These are phyloP conservation scores for Boulengeromyrus knoepffleri DNA, from an alignment of 2,113 vertebrate species.

Conservation along the genomic window DNA sequence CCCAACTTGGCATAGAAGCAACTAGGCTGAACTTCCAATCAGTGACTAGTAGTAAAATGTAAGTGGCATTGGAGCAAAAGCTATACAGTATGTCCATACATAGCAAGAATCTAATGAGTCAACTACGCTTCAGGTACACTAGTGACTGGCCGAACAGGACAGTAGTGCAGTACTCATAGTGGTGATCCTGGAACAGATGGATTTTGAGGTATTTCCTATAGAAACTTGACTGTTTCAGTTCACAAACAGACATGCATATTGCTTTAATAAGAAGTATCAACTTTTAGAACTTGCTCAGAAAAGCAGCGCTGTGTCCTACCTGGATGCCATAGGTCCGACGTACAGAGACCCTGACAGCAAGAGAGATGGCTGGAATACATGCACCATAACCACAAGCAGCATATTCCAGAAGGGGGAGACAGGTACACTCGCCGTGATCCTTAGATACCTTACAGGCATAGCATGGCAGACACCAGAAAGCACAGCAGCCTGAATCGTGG, in stretches of 20 bases:
- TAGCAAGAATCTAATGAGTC: background rate
- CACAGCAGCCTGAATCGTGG: slow-evolving; percentile 48
- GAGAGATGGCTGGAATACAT: slow-evolving; percentile 27
- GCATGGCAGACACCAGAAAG: slow-evolving; percentile 58
- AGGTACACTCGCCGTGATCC: slow-evolving; percentile 48
- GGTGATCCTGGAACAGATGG: background rate
- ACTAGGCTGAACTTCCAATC: background rate
- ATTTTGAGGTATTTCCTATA: background rate
- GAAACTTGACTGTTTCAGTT: background rate
- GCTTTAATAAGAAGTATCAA: background rate
- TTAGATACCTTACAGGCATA: slow-evolving; percentile 48
- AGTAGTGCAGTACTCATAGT: background rate
- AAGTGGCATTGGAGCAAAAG: background rate
- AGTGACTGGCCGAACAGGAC: background rate
- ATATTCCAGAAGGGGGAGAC: slow-evolving; percentile 60
- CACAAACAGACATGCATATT: background rate
- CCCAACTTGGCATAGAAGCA: background rate
- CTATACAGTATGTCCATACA: background rate
- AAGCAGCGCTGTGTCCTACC: slow-evolving; percentile 35
- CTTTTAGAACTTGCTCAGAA: background rate
- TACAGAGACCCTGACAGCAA: slow-evolving; percentile 58
- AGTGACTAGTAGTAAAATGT: background rate
- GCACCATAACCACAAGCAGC: slow-evolving; percentile 5
- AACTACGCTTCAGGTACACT: background rate
- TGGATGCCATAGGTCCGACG: slow-evolving; percentile 56